Evolutionary conservation across 1,140 invertebrate genomes (phyloP).

Genomic region (Caerostris extrusa): DNA sequence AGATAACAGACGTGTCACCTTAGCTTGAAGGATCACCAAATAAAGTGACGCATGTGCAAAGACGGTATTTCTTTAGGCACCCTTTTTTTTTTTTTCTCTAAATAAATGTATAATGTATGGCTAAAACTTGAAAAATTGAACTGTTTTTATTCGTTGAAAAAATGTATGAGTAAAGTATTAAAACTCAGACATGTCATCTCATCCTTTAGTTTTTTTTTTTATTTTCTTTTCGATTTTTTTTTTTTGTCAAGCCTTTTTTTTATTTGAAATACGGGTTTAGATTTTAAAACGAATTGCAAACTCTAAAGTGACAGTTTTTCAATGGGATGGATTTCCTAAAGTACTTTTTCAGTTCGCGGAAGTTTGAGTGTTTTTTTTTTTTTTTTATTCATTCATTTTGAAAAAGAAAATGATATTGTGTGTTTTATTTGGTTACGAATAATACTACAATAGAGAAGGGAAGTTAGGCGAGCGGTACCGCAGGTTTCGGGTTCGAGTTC

Average conservation of each 20-base stretch:
- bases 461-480: too few relatives aligned
- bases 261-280: not conserved
- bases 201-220: not conserved
- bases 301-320: conserved; percentile 55
- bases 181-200: conserved; percentile 38
- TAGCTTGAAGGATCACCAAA: conserved; percentile 60
- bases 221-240: too few relatives aligned
- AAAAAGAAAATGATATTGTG: not conserved
- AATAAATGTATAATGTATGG: conserved; percentile 59
- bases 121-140: conserved; percentile 11
- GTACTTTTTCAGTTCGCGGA: conserved; percentile 27
- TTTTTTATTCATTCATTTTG: not conserved
- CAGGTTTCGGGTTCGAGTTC: too few relatives aligned
- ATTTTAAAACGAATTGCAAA: conserved; percentile 59
- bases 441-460: too few relatives aligned
- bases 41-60: conserved; percentile 66
- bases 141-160: conserved; percentile 34
- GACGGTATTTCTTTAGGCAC: not conserved
- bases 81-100: not conserved
- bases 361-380: too few relatives aligned
- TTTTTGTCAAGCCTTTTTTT: not conserved
- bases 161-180: conserved; percentile 58
- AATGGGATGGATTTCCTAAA: conserved; percentile 43
- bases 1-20: conserved; percentile 66
- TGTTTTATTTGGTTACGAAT: too few relatives aligned